These are phyloP conservation scores for Thaleichthys pacificus DNA, from an alignment of 2,797 vertebrate genomes.

Conservation along the genomic window DNA sequence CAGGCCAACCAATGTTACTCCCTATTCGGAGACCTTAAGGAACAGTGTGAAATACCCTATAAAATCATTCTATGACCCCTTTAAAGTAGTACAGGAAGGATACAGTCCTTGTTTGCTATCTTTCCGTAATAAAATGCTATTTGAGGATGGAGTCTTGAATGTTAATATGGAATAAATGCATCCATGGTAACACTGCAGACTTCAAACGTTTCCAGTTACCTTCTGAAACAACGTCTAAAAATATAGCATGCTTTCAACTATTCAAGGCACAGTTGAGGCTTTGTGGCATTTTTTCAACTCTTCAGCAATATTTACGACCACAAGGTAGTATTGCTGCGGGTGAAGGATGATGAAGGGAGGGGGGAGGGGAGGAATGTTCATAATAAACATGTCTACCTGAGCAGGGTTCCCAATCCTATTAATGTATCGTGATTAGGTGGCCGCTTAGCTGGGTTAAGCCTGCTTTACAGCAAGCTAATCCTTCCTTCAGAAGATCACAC, in stretches of 20 bases:
- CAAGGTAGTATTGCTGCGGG: neutral
- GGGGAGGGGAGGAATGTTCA: neutral
- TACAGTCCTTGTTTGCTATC: too few relatives aligned
- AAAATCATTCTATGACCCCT: too few relatives aligned
- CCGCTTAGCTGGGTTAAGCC: slow-evolving; percentile 63
- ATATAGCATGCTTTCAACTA: neutral
- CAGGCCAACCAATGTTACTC: too few relatives aligned
- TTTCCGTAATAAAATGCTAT: too few relatives aligned
- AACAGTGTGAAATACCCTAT: too few relatives aligned
- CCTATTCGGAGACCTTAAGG: too few relatives aligned
- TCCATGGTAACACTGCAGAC: neutral
- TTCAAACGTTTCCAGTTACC: neutral
- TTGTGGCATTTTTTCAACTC: neutral
- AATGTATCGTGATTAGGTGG: slow-evolving; percentile 59
- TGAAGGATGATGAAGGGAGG: neutral
- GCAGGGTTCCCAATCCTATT: slow-evolving; percentile 54
- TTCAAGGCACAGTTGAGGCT: neutral
- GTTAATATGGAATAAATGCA: neutral
- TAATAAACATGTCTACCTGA: slow-evolving; percentile 66
- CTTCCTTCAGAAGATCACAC: slow-evolving; percentile 29
- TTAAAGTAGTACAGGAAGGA: too few relatives aligned
- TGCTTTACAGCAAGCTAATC: slow-evolving; percentile 65
- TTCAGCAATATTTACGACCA: too few relatives aligned
- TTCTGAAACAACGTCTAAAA: neutral
- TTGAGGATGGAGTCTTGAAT: neutral